These are phyloP conservation scores for Oncorhynchus kisutch DNA, from an alignment of 2,113 vertebrate genomes.

Conservation along the genomic window DNA sequence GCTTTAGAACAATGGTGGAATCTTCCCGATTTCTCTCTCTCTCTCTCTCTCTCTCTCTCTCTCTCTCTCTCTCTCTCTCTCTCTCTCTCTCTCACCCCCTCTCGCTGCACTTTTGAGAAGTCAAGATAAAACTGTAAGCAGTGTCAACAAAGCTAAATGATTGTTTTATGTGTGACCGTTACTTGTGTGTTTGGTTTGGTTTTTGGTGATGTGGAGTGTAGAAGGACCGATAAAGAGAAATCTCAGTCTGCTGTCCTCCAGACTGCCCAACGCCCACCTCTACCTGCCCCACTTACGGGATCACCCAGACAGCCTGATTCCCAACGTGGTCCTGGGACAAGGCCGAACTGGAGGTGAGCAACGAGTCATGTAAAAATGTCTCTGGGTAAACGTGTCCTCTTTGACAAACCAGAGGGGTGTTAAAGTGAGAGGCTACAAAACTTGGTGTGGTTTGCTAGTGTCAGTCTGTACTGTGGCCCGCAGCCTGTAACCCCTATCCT, in stretches of 20 bases:
- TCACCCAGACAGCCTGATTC: constrained; percentile 65
- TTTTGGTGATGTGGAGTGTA: constrained; percentile 54
- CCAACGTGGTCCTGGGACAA: constrained; percentile 76
- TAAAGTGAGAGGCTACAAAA: neutral
- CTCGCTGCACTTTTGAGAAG: no score
- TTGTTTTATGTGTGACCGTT: neutral
- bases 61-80: no score
- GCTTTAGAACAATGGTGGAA: no score
- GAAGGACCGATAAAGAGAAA: constrained; percentile 21
- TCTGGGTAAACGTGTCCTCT: neutral
- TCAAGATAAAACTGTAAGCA: no score
- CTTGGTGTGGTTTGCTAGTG: no score
- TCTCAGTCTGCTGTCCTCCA: constrained; percentile 17
- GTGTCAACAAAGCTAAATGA: no score
- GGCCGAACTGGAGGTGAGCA: constrained; percentile 78
- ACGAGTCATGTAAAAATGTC: neutral
- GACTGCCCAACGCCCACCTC: constrained; percentile 66
- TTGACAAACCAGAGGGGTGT: neutral
- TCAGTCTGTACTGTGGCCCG: no score
- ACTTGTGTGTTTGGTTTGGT: neutral
- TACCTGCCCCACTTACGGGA: constrained; percentile 80
- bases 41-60: no score
- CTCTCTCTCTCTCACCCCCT: no score
- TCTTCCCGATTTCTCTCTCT: no score
- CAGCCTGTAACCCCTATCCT: no score